phyloP scores from a whole-genome alignment of 1,140 invertebrate species.

The Goniozus legneri region DNA sequence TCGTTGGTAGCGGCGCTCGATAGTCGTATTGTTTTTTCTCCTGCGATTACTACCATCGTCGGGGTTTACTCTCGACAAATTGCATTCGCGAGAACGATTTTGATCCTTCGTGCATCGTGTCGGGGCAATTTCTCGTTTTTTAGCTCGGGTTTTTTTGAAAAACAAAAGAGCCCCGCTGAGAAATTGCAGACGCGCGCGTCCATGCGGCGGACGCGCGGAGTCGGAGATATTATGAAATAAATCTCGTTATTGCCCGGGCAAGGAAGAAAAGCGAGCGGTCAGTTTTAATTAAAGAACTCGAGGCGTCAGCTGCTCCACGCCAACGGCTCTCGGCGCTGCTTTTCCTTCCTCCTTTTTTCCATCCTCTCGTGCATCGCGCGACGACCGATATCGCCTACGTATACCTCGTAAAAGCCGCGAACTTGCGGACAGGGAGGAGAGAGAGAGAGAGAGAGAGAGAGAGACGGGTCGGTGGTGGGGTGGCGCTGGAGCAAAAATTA shows the following conservation, averaged over 20 bases:
- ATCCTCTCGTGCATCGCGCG: conserved; percentile 18
- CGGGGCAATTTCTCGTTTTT: no score
- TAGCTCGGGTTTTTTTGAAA: no score
- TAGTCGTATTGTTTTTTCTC: no score
- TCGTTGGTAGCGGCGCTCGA: no score
- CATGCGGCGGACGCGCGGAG: conserved; percentile 26
- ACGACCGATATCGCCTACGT: conserved; percentile 35
- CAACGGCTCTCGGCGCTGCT: conserved; percentile 26
- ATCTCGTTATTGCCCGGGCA: conserved; percentile 44
- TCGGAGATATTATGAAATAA: conserved; percentile 44
- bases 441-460: not conserved
- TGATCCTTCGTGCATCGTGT: no score
- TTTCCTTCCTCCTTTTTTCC: conserved; percentile 15
- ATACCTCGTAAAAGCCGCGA: conserved; percentile 18
- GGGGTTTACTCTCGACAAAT: not conserved
- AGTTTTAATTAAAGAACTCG: conserved; percentile 51
- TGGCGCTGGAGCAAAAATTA: conserved; percentile 13
- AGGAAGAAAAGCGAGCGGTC: conserved; percentile 42
- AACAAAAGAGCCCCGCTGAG: conserved; percentile 23
- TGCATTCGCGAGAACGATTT: not conserved
- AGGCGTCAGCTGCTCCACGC: conserved; percentile 44
- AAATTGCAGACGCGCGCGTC: conserved; percentile 32
- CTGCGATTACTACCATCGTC: not conserved
- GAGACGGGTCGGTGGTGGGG: conserved; percentile 12
- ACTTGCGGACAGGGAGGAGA: conserved; percentile 14